Percentiles rank a stretch among this genome's conserved stretches.
Evolutionary conservation across 92 coral and sea anemone genomes (phyloP).

Genomic region (Porites lobata): DNA sequence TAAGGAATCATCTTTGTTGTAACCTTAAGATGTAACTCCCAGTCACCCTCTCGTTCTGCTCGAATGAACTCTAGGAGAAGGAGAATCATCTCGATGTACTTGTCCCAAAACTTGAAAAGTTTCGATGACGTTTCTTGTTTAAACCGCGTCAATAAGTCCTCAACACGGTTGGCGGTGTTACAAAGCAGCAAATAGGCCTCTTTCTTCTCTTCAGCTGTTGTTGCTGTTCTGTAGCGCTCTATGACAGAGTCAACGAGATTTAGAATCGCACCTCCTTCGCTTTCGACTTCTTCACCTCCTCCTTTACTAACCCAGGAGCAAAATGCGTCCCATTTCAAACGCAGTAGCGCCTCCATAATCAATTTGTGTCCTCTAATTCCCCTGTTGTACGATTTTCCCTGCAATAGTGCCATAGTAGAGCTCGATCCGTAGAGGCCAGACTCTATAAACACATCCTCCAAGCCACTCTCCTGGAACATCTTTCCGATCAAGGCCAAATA

Average conservation of each 20-base stretch:
- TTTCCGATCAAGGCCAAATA: not conserved
- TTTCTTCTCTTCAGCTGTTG: not conserved
- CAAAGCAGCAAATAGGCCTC: conserved; percentile 28
- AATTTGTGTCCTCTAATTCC: not conserved
- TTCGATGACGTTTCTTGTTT: conserved; percentile 40
- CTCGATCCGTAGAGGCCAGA: not conserved
- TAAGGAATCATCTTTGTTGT: conserved; percentile 63
- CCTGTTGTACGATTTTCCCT: not conserved
- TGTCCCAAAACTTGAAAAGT: conserved; percentile 66
- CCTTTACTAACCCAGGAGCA: not conserved
- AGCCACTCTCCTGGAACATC: not conserved
- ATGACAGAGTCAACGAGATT: not conserved
- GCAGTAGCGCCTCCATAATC: not conserved
- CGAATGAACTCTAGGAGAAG: conserved; percentile 60
- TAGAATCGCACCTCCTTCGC: not conserved
- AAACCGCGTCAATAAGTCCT: conserved; percentile 1
- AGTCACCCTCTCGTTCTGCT: conserved; percentile 57
- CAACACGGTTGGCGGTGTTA: conserved; percentile 13
- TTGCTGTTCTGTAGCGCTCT: not conserved
- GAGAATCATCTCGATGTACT: conserved; percentile 47
- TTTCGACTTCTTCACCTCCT: not conserved
- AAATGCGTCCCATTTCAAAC: not conserved
- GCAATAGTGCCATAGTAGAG: not conserved
- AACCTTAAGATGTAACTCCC: conserved; percentile 56
- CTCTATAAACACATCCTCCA: not conserved